Evolutionary conservation across 2,888 invertebrate genomes (phyloP), one percentile per base, ranked within the genome.

Genomic region (Ochlodes sylvanus): DNA sequence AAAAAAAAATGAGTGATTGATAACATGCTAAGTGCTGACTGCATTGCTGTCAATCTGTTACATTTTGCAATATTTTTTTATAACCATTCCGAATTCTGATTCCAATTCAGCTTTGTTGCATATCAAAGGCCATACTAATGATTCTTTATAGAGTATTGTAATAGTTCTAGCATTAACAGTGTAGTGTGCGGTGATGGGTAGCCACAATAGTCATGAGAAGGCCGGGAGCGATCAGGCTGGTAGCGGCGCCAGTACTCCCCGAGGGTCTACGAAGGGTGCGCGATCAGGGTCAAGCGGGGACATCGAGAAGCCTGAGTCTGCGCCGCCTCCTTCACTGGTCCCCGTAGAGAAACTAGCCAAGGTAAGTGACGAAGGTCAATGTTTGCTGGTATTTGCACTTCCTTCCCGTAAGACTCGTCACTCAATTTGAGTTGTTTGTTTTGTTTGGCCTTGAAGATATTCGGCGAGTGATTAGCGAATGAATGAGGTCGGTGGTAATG

Each of bases 261-360:
- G 86, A 77, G 94, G 80, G 79, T 94, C 89, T 0, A 88, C 89
- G 61, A 91, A 94, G 74, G 94, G 94, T 41, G 88, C 81, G 56
- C 72, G 78, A 12, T 95, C 95, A 58, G 94, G 95, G 34, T 96
- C 96, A 32, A 95, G 95, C 12, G 94, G 94, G 66, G 94, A 95
- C 63, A 94, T 94, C 62, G 95, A 95, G 76, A 94, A 94, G 77
- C 75, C 76, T 62, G 90, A 90, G 42, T 79, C 81, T 69, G 77
- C 86, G 0, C 93, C 94, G 70, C 94, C 94, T 34, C 70, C 79
- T n/a, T 95, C 95, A 65, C 93, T 97, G 83, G 92, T 96, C 74
- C 96, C 97, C 14, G 94, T 97, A 62, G 97, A 97, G 82, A 96
- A 96, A 87, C 92, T 97, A 61, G 95, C 96, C 71, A 96, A 97